Conservation (phyloP, 2,888 invertebrate species). For the Sinhomidia bicolor region DNA sequence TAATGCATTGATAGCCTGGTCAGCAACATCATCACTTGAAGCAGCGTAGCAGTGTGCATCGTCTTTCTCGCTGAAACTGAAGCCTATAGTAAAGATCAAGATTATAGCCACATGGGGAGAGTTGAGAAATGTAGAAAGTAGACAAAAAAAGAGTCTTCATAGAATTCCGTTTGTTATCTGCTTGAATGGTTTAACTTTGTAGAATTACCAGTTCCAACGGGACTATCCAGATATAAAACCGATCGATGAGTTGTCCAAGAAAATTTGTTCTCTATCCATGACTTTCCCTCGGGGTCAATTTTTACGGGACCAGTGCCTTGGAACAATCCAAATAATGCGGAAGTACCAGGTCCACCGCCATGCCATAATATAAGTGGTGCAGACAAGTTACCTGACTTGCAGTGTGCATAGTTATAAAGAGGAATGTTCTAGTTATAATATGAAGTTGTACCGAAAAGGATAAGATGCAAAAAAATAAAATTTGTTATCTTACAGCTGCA, state of each 20-base stretch:
- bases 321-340: conserved; percentile 84
- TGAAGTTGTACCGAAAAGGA: too few species aligned
- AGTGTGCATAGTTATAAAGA: background rate
- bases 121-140: background rate
- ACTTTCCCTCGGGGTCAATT: conserved; percentile 81
- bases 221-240: conserved; percentile 94
- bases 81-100: conserved; percentile 84
- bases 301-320: conserved; percentile 85
- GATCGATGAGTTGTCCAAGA: conserved; percentile 92
- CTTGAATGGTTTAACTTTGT: conserved; percentile 4
- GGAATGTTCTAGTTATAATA: background rate
- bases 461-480: background rate
- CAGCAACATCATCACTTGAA: conserved; percentile 90
- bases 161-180: background rate
- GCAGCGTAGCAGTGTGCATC: conserved; percentile 87
- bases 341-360: conserved; percentile 85
- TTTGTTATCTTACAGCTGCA: conserved; percentile 83
- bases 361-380: conserved; percentile 84
- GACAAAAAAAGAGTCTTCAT: too few species aligned
- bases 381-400: conserved; percentile 55
- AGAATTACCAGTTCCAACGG: conserved; percentile 87
- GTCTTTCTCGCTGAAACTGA: conserved; percentile 90
- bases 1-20: conserved; percentile 89
- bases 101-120: background rate
- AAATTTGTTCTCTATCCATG: conserved; percentile 86